phyloP scores from a whole-genome alignment of 2,113 vertebrate genomes.

The Pseudois nayaur region DNA sequence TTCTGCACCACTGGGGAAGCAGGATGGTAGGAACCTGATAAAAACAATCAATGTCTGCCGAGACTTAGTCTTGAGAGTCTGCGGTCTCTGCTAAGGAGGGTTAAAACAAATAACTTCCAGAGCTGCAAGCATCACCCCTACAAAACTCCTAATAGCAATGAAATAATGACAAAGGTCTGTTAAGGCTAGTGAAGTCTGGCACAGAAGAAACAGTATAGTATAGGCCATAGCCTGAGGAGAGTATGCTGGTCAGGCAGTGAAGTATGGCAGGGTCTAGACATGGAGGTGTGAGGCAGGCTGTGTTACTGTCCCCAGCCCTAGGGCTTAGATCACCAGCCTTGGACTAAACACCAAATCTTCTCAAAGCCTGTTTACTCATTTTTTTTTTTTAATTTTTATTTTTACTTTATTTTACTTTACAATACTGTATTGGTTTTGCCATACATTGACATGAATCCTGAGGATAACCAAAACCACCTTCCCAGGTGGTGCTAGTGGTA shows the following conservation, averaged over 20 bases:
- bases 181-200: neutral
- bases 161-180: neutral
- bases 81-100: neutral
- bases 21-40: neutral
- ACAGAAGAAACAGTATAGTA: neutral
- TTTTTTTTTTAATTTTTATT: neutral
- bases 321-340: neutral
- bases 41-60: neutral
- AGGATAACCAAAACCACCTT: neutral
- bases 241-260: neutral
- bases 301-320: neutral
- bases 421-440: no score
- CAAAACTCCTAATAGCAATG: neutral
- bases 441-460: neutral
- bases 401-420: no score
- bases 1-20: neutral
- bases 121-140: neutral
- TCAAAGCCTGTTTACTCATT: neutral
- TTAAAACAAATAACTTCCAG: neutral
- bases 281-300: neutral
- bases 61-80: neutral
- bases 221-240: neutral
- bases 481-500: neutral
- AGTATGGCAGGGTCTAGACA: neutral
- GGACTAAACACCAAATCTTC: neutral